These are phyloP conservation scores for Eucera pruinosa DNA, from an alignment of 2,888 invertebrate genomes.

Conservation along the genomic window DNA sequence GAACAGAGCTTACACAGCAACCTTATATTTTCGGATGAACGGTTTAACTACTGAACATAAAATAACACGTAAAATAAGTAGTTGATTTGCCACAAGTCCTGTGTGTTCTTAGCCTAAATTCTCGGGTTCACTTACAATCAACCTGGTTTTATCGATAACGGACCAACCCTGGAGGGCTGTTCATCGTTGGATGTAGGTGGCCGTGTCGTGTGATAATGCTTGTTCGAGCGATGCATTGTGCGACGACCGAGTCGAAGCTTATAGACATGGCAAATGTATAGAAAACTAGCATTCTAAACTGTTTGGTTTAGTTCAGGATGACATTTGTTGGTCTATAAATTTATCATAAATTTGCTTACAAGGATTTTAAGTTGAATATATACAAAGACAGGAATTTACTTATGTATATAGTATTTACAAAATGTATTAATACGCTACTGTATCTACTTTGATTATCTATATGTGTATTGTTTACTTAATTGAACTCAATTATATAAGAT, in stretches of 20 bases:
- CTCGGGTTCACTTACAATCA: neutral
- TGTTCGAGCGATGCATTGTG: conserved; percentile 21
- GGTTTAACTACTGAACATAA: neutral
- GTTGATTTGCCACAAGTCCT: neutral
- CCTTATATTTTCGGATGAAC: neutral
- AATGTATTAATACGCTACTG: too few relatives aligned
- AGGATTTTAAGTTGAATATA: neutral
- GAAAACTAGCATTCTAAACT: too few relatives aligned
- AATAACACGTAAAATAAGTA: neutral
- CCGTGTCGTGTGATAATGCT: conserved; percentile 24
- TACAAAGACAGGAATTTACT: too few relatives aligned
- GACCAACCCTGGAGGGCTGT: conserved; percentile 26
- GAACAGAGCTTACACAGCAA: too few relatives aligned
- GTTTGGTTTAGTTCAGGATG: neutral
- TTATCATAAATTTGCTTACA: too few relatives aligned
- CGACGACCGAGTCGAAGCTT: conserved; percentile 11
- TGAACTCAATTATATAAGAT: too few relatives aligned
- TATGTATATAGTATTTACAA: too few relatives aligned
- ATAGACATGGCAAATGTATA: conserved; percentile 32
- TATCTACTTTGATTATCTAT: too few relatives aligned
- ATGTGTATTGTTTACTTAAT: too few relatives aligned
- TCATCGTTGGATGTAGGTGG: conserved; percentile 18
- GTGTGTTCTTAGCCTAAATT: conserved; percentile 18
- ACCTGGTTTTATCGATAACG: conserved; percentile 30
- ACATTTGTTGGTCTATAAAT: conserved; percentile 11